Conservation (phyloP, 92 coral and sea anemone species). For the Palythoa heliodiscus region DNA sequence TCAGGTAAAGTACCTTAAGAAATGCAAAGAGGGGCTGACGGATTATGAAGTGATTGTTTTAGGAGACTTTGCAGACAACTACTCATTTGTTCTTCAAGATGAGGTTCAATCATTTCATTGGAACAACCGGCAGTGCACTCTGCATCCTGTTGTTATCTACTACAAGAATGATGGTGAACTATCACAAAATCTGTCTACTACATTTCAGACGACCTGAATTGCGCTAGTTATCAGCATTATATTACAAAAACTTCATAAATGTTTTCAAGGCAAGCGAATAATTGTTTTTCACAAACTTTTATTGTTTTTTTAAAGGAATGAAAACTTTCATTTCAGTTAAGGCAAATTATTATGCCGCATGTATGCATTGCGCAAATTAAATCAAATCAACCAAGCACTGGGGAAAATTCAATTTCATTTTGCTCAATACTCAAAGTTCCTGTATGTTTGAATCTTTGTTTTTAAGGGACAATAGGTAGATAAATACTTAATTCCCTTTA, state of each 20-base stretch:
- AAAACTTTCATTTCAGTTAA: no score
- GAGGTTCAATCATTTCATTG: conserved; percentile 34
- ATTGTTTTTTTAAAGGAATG: no score
- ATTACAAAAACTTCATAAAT: no score
- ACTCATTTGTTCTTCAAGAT: conserved; percentile 25
- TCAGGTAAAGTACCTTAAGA: conserved; percentile 39
- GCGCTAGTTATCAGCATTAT: no score
- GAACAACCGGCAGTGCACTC: conserved; percentile 13
- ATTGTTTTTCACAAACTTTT: no score
- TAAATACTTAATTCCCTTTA: background rate
- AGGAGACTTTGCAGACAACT: conserved; percentile 38
- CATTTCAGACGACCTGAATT: background rate
- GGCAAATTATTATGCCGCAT: no score
- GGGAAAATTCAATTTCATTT: no score
- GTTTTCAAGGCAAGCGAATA: no score
- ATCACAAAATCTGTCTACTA: conserved; percentile 12
- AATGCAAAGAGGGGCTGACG: conserved; percentile 8
- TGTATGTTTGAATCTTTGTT: no score
- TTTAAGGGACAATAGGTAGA: background rate
- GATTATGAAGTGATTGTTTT: conserved; percentile 19
- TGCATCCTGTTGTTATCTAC: background rate
- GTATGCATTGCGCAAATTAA: no score
- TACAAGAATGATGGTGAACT: conserved; percentile 14
- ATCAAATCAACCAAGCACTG: no score
- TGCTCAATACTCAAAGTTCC: no score